Conservation (phyloP, 2,113 vertebrate species). For the Dicentrarchus labrax region DNA sequence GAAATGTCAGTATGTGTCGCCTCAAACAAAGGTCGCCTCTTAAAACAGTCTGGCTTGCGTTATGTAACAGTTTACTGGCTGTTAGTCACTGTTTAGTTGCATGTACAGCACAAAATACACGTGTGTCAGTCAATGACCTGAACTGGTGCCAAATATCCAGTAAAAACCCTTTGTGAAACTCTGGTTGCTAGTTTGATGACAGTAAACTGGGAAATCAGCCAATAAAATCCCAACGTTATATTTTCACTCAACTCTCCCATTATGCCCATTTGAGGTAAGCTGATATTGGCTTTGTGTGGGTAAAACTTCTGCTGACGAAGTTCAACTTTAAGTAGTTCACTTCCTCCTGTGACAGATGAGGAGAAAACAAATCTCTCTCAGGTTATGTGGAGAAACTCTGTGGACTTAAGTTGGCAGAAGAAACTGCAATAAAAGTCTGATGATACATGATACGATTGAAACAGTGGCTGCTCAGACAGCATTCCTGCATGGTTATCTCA, state of each 20-base stretch:
- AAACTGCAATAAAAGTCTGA: neutral
- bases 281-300: too few relatives aligned
- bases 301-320: neutral
- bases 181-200: neutral
- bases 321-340: neutral
- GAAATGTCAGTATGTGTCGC: slow-evolving; percentile 9
- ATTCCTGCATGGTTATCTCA: neutral
- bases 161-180: neutral
- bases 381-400: neutral
- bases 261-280: neutral
- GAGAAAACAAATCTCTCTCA: neutral
- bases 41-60: slow-evolving; percentile 15
- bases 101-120: slow-evolving; percentile 18
- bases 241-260: neutral
- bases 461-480: neutral
- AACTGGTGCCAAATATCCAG: neutral
- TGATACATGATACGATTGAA: neutral
- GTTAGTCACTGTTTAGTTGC: slow-evolving; percentile 27
- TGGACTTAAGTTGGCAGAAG: neutral
- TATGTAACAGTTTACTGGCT: slow-evolving; percentile 33
- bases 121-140: neutral
- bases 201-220: neutral
- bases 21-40: slow-evolving; percentile 58
- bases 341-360: neutral
- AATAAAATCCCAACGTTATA: neutral